phyloP scores from a whole-genome alignment of 1,140 invertebrate genomes.

The Sminthurinus signatus region DNA sequence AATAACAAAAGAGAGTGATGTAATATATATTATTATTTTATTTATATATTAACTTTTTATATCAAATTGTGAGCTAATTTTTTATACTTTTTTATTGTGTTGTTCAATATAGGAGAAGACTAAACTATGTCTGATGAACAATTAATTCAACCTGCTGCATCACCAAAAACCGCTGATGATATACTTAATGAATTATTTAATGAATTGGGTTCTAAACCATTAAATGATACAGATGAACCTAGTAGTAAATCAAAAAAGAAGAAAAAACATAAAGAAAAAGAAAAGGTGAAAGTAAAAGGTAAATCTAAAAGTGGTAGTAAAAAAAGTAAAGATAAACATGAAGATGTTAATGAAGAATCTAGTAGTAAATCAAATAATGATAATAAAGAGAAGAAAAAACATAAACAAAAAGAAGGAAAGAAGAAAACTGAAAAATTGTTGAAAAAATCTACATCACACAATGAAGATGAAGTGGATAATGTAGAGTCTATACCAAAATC shows the following conservation, averaged over 20 bases:
- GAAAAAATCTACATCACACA: neutral
- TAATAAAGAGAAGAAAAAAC: slow-evolving; percentile 1
- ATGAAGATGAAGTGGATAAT: neutral
- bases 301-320: slow-evolving; percentile 1
- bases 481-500: neutral
- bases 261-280: slow-evolving; percentile 22
- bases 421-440: neutral
- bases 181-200: slow-evolving; percentile 38
- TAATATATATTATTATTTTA: too few relatives aligned
- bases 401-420: neutral
- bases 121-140: too few relatives aligned
- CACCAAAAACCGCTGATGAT: slow-evolving; percentile 28
- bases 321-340: slow-evolving; percentile 8
- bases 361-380: slow-evolving; percentile 5
- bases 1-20: too few relatives aligned
- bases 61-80: too few relatives aligned
- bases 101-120: too few relatives aligned
- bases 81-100: too few relatives aligned
- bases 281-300: slow-evolving; percentile 20
- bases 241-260: slow-evolving; percentile 11
- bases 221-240: neutral
- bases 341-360: too few relatives aligned
- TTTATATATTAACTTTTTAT: too few relatives aligned
- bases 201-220: slow-evolving; percentile 20
- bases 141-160: too few relatives aligned